Base-by-base conservation (phyloP, 2,888 invertebrate genomes). In the Tridacna crocea region DNA sequence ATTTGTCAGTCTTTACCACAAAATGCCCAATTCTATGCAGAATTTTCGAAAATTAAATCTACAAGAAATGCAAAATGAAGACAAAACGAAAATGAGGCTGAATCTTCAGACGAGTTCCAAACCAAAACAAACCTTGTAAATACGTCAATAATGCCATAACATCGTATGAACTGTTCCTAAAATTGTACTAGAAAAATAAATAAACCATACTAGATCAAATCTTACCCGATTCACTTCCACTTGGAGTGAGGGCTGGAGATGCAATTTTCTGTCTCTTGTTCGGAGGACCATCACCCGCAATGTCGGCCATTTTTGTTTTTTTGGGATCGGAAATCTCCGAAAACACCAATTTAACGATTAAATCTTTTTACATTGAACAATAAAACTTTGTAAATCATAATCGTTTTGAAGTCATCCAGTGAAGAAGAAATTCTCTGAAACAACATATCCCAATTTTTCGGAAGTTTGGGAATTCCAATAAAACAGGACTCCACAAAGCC, bases 201-300 rank as follows among this genome's bases (percentile, higher is more conserved):
- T 46, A 15, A 46, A 47, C 12, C n/a, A 19, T 46, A 61, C 22
- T n/a, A 22, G n/a, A 46, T 15, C 10, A 13, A 3, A 51, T 88
- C 90, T 81, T 88, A 93, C 93, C 92, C 88, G 90, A 89, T 86
- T 88, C 87, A 79, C 84, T 91, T 82, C 91, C 92, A 82, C 89
- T 89, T 22, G 91, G 87, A 77, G 88, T 90, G 73, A 90, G 83
- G 70, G 91, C 88, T 36, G 91, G 92, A 76, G 92, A 92, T 85
- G 90, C 88, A 82, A 98, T 97, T 96, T 98, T 98, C 95, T 97
- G 97, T 96, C 98, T 97, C 97, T 98, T 98, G 95, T 98, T 98
- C 96, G 98, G 98, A 96, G 98, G 98, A 96, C 98, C 98, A 96
- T 98, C 98, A 70, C 87, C 87, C 65, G 83, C 84, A 82, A 82